Base-by-base conservation (phyloP, 2,797 vertebrate species). In the Buceros bicornis region DNA sequence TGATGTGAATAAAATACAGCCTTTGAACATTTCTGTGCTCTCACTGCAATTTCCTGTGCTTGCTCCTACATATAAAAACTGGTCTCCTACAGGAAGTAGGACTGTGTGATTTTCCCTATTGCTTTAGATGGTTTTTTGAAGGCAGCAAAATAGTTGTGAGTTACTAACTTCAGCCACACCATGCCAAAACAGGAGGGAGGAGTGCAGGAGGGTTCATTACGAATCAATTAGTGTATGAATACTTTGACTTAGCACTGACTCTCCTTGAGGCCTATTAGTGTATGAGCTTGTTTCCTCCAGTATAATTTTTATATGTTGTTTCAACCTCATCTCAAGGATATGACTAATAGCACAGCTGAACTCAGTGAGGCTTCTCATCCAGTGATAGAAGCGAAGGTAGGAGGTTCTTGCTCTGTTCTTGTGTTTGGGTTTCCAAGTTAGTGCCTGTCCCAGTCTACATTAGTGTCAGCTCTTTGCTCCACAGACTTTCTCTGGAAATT, bases 11-110 rank as follows among this genome's bases (percentile, higher is more conserved):
- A 26, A 84, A 91, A n/a, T 17, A 22, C 11, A 29, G n/a, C 11
- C 2, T 72, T 67, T 89, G 67, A 67, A 12, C 19, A 2, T 2
- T 19, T 33, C 50, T 5, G 0, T 47, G 28, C 48, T 89, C 47
- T 82, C 48, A 5, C 37, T 84, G 40, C 62, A 15, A 29, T 81
- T 90, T 70, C 72, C 35, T 28, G 4, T 22, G 18, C 21, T 9
- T 3, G 6, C 28, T 79, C 20, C 65, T 43, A 15, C 0, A 0
- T 35, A 24, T 37, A 64, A 50, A 70, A 82, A 4, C 1, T 9
- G 28, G 15, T n/a, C 8, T 50, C 28, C 28, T 79, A 5, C 31
- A 5, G 37, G 37, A 40, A 40, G 9, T 5, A 54, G 64, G 42
- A 67, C 13, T 21, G 10, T 35, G 70, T 60, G 45, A n/a, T 80